Evolutionary conservation across 2,797 vertebrate species (phyloP).

Genomic region (Argya squamiceps): DNA sequence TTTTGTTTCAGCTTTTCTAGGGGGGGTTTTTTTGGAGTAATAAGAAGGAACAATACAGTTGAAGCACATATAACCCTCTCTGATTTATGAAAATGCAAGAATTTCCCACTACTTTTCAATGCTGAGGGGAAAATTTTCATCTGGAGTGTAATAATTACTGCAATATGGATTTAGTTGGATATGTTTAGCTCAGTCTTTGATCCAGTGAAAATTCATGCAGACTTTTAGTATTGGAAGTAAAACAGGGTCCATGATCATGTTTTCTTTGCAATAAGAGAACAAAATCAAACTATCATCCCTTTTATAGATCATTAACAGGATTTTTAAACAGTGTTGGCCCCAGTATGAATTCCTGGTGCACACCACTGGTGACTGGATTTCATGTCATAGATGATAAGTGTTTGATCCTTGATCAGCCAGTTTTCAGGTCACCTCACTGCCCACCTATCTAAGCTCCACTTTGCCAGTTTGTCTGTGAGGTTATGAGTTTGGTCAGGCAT

Average conservation of each 20-base stretch:
- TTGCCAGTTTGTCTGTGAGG: not conserved
- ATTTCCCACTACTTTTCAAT: not conserved
- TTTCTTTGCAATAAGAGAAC: not conserved
- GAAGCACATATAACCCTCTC: not conserved
- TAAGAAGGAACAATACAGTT: not conserved
- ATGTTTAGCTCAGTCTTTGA: not conserved
- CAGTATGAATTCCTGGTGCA: not conserved
- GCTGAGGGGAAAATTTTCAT: not conserved
- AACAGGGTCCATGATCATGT: not conserved
- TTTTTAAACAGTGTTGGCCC: not conserved
- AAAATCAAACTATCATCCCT: not conserved
- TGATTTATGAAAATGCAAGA: not conserved
- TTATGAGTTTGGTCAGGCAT: not conserved
- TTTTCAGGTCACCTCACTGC: not conserved
- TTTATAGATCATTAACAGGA: not conserved
- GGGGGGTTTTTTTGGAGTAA: fast-evolving
- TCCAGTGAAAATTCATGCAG: not conserved
- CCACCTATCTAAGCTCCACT: not conserved
- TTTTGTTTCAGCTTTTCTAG: not conserved
- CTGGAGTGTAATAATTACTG: not conserved
- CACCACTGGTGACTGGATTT: not conserved
- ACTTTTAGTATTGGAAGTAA: not conserved
- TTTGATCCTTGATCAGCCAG: not conserved
- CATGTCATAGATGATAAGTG: not conserved
- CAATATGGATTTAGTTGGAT: not conserved